phyloP scores from a whole-genome alignment of 2,888 invertebrate species.

The Perdita meconis region DNA sequence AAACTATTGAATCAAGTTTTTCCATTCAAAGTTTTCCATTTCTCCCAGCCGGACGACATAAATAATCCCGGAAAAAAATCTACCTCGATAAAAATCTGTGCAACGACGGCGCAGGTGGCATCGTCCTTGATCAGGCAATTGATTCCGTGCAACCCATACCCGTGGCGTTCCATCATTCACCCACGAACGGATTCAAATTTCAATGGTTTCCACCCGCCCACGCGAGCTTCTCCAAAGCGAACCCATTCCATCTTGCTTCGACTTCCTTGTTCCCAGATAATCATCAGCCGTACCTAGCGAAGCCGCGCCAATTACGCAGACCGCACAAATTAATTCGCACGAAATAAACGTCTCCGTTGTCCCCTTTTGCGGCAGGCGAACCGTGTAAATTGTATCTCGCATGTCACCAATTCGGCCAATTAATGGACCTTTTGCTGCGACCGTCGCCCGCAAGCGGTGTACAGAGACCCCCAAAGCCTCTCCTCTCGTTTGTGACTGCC shows the following conservation, averaged over 20 bases:
- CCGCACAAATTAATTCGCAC: conserved; percentile 34
- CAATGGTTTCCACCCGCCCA: conserved; percentile 30
- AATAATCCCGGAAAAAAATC: no score
- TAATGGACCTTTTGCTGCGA: conserved; percentile 34
- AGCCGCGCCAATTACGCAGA: conserved; percentile 48
- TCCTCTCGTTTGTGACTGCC: neutral
- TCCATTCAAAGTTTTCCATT: no score
- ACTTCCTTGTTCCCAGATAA: conserved; percentile 4
- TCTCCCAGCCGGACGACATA: no score
- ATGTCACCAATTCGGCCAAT: conserved; percentile 49
- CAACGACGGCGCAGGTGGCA: no score
- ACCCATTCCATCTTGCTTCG: conserved; percentile 38
- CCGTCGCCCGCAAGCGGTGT: neutral
- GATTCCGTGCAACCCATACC: no score
- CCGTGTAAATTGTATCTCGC: conserved; percentile 41
- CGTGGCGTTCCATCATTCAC: neutral
- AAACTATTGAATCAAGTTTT: no score
- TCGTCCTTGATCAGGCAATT: no score
- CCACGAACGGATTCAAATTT: conserved; percentile 25
- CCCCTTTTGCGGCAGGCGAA: conserved; percentile 10
- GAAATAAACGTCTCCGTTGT: conserved; percentile 36
- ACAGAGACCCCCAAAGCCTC: conserved; percentile 5
- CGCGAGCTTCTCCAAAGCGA: conserved; percentile 7
- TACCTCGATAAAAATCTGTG: no score
- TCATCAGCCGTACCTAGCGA: conserved; percentile 10